These are phyloP conservation scores for Anolis sagrei DNA, from an alignment of 2,113 vertebrate species.

Conservation along the genomic window DNA sequence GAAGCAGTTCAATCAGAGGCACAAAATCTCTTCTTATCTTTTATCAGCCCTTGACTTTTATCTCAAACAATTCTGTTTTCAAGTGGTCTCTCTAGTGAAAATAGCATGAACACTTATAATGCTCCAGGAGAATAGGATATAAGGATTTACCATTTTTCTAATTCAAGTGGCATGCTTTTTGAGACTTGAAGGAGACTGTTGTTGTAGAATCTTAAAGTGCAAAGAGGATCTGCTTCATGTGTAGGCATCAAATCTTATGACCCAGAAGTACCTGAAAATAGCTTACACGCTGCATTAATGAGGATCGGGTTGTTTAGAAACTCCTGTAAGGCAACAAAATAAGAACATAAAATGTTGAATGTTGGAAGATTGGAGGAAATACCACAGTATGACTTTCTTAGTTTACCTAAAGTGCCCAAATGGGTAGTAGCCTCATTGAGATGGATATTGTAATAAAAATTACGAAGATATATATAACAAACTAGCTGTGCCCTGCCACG, in stretches of 20 bases:
- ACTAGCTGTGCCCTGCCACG: no score
- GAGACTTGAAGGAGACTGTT: slow-evolving; percentile 1
- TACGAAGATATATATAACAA: no score
- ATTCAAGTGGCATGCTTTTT: slow-evolving; percentile 4
- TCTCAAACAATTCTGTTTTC: slow-evolving; percentile 31
- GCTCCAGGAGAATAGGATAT: slow-evolving; percentile 7
- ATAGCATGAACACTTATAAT: slow-evolving; percentile 11
- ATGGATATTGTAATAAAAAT: no score
- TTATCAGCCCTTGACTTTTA: slow-evolving; percentile 41
- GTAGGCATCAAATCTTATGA: background rate
- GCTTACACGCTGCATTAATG: background rate
- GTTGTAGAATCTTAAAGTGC: slow-evolving; percentile 2
- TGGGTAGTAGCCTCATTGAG: background rate
- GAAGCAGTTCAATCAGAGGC: slow-evolving; percentile 17
- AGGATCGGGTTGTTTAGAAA: background rate
- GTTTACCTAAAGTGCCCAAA: background rate
- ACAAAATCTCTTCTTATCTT: slow-evolving; percentile 23
- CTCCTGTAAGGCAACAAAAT: background rate
- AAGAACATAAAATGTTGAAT: background rate
- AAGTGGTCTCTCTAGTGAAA: slow-evolving; percentile 16
- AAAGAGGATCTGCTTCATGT: background rate
- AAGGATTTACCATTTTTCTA: slow-evolving; percentile 15
- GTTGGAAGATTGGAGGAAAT: background rate
- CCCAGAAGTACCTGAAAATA: slow-evolving; percentile 15
- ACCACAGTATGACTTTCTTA: background rate